Evolutionary conservation across 2,797 vertebrate genomes (phyloP).

Genomic region (Lepus oiostolus): DNA sequence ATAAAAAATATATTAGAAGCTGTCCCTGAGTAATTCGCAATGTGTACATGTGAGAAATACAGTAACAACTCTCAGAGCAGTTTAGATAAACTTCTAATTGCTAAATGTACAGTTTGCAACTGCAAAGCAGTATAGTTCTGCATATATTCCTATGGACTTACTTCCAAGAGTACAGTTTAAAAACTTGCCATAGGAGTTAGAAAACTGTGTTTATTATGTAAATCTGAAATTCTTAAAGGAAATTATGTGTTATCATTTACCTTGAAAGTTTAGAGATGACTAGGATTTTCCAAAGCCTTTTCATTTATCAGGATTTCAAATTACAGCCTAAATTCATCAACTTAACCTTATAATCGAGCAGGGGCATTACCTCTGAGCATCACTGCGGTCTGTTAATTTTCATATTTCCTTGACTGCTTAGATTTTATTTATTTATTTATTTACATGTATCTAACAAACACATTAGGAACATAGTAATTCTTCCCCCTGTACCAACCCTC

Average conservation of each 20-base stretch:
- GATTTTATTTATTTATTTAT: background rate
- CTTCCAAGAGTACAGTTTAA: no score
- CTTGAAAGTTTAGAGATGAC: background rate
- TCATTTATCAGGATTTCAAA: background rate
- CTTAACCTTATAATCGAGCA: background rate
- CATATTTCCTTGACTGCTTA: background rate
- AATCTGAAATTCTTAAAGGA: background rate
- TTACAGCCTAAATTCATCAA: background rate
- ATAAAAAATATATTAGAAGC: background rate
- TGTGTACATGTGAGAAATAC: background rate
- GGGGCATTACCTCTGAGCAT: background rate
- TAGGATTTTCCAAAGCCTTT: background rate
- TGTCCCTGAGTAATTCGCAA: background rate
- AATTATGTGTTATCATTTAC: background rate
- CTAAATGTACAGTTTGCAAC: no score
- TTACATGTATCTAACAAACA: no score
- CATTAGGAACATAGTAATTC: no score
- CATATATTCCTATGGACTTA: no score
- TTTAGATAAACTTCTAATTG: background rate
- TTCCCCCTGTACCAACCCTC: no score
- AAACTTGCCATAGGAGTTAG: no score
- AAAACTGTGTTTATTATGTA: background rate
- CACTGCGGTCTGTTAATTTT: background rate
- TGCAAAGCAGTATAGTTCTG: no score
- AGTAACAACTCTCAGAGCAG: background rate